Evolutionary conservation across 2,113 vertebrate genomes (phyloP).

Genomic region (Neolamprologus devosi): DNA sequence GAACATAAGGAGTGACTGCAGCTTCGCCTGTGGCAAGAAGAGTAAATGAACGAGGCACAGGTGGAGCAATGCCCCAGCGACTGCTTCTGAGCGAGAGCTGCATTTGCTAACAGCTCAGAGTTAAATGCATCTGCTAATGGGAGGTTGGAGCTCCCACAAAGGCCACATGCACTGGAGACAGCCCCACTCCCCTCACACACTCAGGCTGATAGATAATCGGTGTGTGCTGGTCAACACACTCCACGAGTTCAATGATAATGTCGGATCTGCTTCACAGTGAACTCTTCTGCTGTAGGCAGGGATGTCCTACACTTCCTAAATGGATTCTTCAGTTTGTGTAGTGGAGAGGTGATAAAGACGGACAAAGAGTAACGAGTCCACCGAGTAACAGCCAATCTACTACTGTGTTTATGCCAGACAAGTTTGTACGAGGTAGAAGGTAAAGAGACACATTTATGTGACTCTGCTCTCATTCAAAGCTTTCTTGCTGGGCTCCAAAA

Average conservation of each 20-base stretch:
- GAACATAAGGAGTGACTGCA: constrained; percentile 2
- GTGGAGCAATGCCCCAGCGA: not conserved
- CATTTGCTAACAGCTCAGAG: not conserved
- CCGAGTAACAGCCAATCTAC: not conserved
- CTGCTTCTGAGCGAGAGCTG: not conserved
- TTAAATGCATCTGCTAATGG: not conserved
- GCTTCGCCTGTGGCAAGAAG: not conserved
- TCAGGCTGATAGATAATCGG: not conserved
- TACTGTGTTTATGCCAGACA: not conserved
- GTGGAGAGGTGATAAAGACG: accelerated
- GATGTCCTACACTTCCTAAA: not conserved
- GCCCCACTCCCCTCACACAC: not conserved
- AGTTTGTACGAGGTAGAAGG: accelerated
- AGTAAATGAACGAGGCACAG: not conserved
- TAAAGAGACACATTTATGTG: not conserved
- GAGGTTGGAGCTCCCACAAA: not conserved
- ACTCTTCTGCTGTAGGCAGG: not conserved
- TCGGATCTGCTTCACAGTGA: not conserved
- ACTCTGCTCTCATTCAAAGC: not conserved
- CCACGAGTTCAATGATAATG: not conserved
- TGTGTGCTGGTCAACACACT: not conserved
- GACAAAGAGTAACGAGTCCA: not conserved
- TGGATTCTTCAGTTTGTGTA: not conserved
- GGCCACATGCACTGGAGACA: not conserved
- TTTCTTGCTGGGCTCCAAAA: not conserved